Evolutionary conservation across 1,140 invertebrate species (phyloP), one percentile per base, ranked within the genome.

Genomic region (Rhizoglyphus robini): DNA sequence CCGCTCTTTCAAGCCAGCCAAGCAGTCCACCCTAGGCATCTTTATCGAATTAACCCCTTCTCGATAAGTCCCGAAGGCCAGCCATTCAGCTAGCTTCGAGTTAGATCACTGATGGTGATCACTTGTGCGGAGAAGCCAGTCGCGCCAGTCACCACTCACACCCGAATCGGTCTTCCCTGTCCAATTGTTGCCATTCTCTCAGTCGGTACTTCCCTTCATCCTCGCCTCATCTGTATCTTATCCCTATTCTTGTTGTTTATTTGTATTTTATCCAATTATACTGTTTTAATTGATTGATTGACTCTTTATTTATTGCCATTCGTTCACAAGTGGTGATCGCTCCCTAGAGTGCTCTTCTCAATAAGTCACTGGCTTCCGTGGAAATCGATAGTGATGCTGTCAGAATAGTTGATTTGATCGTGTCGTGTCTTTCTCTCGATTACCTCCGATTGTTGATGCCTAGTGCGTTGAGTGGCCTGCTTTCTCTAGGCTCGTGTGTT

Each of bases 231-330:
- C 51, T 54, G 8, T 54, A 54, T 54, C 51, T 54, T 54, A 54
- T 54, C 51, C 51, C 23, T 54, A 32, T 41, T 41, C 8, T 54
- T 54, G 51, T 54, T 54, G 51, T 54, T 54, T 54, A 54, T 54
- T 54, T 54, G 51, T 54, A 54, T 54, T 54, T 54, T 54, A 11
- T 41, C 23, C 51, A 54, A 54, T 54, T 54, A 54, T 54, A 54
- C 20, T 54, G 51, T 54, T 54, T 54, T 20, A 32, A 54, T 54
- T 54, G 31, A 54, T 54, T 20, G 51, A 54, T 20, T 8, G 20
- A 8, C 31, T 54, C 8, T 54, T 54, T 20, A 20, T 8, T 54
- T 54, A 54, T 54, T 54, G 41, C 41, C 41, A 46, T 46, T 46
- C 23, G n/a, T n/a, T n/a, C n/a, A n/a, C n/a, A n/a, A 15, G 41